These are phyloP conservation scores for Junco hyemalis DNA, from an alignment of 2,113 vertebrate species.

Conservation along the genomic window DNA sequence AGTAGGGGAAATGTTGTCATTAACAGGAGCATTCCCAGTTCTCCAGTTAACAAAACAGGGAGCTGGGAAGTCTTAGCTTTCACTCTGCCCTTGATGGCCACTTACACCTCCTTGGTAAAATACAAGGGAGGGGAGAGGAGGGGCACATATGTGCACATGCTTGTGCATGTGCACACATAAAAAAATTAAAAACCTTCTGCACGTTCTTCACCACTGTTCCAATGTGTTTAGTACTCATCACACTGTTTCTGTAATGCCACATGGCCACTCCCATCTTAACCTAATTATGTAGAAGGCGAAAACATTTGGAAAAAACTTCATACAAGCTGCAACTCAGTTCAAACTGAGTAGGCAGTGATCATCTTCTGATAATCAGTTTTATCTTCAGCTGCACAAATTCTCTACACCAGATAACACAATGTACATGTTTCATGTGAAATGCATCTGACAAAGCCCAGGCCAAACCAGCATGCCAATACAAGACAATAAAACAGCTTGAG, in stretches of 20 bases:
- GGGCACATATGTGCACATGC: background rate
- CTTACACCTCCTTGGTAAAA: background rate
- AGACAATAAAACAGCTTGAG: background rate
- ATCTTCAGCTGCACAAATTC: background rate
- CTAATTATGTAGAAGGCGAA: background rate
- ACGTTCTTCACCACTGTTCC: background rate
- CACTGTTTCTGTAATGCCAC: background rate
- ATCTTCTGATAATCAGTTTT: background rate
- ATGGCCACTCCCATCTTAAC: background rate
- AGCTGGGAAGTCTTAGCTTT: background rate
- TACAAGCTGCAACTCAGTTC: background rate
- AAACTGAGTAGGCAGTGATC: background rate
- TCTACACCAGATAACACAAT: background rate
- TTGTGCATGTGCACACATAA: background rate
- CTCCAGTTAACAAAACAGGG: background rate
- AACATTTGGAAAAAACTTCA: background rate
- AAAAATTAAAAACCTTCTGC: background rate
- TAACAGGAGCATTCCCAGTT: background rate
- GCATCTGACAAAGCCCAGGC: background rate
- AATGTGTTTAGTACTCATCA: background rate
- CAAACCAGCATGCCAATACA: background rate
- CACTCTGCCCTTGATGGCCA: background rate
- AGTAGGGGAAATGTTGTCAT: background rate
- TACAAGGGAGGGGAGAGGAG: background rate
- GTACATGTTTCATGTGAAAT: background rate